Base-by-base conservation (phyloP, 2,888 invertebrate species). In the Drosophila koepferae region DNA sequence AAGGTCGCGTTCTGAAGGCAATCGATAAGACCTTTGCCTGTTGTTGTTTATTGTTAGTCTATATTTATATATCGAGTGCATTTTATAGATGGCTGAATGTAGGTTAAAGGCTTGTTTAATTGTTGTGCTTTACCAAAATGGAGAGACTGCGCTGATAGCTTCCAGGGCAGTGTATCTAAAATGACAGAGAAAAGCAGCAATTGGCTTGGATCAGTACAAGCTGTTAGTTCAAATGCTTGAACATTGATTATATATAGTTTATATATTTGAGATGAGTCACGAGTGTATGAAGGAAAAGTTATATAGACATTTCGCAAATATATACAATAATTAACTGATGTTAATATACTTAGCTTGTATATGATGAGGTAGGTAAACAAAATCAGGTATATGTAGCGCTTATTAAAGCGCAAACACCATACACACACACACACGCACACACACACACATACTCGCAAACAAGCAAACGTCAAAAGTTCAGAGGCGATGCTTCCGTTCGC, bases 101-200 rank as follows among this genome's bases (percentile, higher is more conserved):
- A 18, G 36, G 49, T 63, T 63, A 31, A 41, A 61, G n/a, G 34
- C 16, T 38, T 16, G 48, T 48, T 38, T 59, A 66, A 56, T 66
- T 66, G 55, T 59, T 75, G 69, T 75, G 66, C 55, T 74, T 89
- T 86, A 86, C 89, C 87, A 74, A 76, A 63, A 73, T 74, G 38
- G 77, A 81, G 66, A 80, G 79, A 81, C 81, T 88, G 72, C 83
- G 85, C 80, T 81, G 83, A 75, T 74, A 81, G 63, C 70, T 72
- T 65, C 82, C 77, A 77, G 91, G 78, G 83, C 85, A 86, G 79
- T 91, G 81, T 74, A 91, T 82, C 92, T 91, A 90, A 75, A 91
- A 91, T 77, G 82, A 91, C 67, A 91, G 54, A 77, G 76, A 82
- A 69, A 74, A 80, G 72, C 72, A 62, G 62, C 77, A 44, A 74